These are phyloP conservation scores for Varanus salvator DNA, from an alignment of 2,113 vertebrate species.

Conservation along the genomic window DNA sequence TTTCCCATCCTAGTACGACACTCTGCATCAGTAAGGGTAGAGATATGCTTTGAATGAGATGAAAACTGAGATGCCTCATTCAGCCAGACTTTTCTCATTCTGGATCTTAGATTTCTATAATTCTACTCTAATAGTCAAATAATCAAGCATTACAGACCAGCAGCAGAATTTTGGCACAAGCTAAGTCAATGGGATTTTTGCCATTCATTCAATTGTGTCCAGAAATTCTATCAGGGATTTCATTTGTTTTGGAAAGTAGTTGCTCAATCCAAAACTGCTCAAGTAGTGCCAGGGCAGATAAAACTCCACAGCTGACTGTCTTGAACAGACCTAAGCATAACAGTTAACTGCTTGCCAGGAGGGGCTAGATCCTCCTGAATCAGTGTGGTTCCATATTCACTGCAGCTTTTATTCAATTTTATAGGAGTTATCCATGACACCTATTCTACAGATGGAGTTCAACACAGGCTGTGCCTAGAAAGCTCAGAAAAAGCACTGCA, in stretches of 20 bases:
- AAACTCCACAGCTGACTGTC: background rate
- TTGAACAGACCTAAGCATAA: background rate
- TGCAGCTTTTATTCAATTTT: too few species aligned
- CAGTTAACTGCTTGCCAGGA: too few species aligned
- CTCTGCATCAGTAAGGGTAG: background rate
- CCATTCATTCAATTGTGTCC: background rate
- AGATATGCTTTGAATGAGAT: background rate
- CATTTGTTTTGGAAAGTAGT: background rate
- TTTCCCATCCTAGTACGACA: background rate
- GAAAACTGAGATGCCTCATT: background rate
- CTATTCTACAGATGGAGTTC: too few species aligned
- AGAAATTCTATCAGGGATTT: background rate
- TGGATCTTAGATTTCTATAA: background rate
- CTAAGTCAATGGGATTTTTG: conserved; percentile 6
- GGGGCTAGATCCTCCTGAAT: too few species aligned
- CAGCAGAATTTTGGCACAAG: background rate
- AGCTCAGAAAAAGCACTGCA: too few species aligned
- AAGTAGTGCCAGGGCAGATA: background rate
- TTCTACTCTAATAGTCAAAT: conserved; percentile 15
- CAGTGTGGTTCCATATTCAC: too few species aligned
- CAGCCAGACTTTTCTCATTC: conserved; percentile 8
- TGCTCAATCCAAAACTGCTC: background rate
- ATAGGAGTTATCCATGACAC: too few species aligned
- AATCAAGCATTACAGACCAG: background rate
- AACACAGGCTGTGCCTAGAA: too few species aligned